Conservation (phyloP, 64 coral and sea anemone species). For the Montipora cactus region DNA sequence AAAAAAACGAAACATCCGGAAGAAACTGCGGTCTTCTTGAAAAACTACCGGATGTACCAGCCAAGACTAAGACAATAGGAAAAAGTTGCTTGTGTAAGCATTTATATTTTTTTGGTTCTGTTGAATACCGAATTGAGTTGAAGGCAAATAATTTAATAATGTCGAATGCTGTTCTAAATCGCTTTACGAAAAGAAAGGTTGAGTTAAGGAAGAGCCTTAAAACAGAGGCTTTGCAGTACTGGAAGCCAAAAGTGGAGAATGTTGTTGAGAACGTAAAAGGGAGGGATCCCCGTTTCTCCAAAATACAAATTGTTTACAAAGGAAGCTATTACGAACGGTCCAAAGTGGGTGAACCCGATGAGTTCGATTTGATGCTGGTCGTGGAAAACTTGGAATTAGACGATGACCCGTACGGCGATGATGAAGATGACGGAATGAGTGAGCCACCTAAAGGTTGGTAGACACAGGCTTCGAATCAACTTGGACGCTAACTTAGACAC, state of each 20-base stretch:
- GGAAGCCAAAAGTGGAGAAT: conserved; percentile 30
- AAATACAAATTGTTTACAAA: neutral
- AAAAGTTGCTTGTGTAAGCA: neutral
- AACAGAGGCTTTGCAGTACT: neutral
- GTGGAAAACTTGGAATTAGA: conserved; percentile 45
- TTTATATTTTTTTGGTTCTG: too few relatives aligned
- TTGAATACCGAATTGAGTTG: too few relatives aligned
- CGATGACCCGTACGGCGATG: conserved; percentile 37
- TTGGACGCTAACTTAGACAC: too few relatives aligned
- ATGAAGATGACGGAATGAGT: conserved; percentile 38
- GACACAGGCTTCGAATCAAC: too few relatives aligned
- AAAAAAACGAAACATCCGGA: too few relatives aligned
- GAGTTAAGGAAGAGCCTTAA: neutral
- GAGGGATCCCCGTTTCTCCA: conserved; percentile 27
- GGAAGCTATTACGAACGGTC: conserved; percentile 77
- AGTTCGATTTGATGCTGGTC: conserved; percentile 81
- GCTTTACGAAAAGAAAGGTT: neutral
- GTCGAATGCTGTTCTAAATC: neutral
- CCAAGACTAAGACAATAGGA: neutral
- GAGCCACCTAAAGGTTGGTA: conserved; percentile 59
- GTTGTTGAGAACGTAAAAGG: conserved; percentile 15
- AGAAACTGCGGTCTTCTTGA: neutral
- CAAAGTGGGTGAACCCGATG: conserved; percentile 65
- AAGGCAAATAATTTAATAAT: neutral
- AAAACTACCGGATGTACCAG: neutral